These are phyloP conservation scores for Drosophila demipolita DNA, from an alignment of 2,888 invertebrate species.

Conservation along the genomic window DNA sequence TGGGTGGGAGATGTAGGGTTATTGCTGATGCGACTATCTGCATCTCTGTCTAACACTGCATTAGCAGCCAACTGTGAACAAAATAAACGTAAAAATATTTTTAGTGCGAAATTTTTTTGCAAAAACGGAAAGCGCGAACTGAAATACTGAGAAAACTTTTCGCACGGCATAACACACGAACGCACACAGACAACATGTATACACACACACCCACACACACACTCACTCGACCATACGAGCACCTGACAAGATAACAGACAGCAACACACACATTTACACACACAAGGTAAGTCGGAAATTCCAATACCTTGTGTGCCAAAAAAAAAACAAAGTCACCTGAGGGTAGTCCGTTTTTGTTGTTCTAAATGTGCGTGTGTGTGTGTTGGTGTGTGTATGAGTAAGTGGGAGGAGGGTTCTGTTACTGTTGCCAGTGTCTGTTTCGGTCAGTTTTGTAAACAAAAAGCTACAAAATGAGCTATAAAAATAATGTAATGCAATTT, in stretches of 20 bases:
- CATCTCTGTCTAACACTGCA: conserved; percentile 66
- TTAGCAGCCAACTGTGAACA: conserved; percentile 75
- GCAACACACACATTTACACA: conserved; percentile 31
- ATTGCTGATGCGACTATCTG: conserved; percentile 11
- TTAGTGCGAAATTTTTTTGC: conserved; percentile 73
- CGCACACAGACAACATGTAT: conserved; percentile 35
- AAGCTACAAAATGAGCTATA: conserved; percentile 38
- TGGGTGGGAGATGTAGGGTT: neutral
- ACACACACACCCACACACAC: conserved; percentile 6
- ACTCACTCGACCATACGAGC: neutral
- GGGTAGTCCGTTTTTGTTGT: neutral
- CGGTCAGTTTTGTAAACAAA: conserved; percentile 70
- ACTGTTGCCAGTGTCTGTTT: conserved; percentile 13
- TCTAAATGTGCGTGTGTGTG: neutral
- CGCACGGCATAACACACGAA: conserved; percentile 49
- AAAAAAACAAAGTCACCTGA: conserved; percentile 12
- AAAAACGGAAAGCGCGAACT: conserved; percentile 44
- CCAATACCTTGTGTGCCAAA: conserved; percentile 61
- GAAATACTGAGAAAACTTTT: conserved; percentile 59
- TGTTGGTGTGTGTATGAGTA: neutral
- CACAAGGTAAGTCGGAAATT: conserved; percentile 51
- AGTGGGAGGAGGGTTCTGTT: neutral
- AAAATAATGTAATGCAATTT: conserved; percentile 40
- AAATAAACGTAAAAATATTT: conserved; percentile 77
- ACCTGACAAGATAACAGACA: conserved; percentile 53